Conservation (phyloP, 64 coral and sea anemone genomes). For the Montipora foliosa region DNA sequence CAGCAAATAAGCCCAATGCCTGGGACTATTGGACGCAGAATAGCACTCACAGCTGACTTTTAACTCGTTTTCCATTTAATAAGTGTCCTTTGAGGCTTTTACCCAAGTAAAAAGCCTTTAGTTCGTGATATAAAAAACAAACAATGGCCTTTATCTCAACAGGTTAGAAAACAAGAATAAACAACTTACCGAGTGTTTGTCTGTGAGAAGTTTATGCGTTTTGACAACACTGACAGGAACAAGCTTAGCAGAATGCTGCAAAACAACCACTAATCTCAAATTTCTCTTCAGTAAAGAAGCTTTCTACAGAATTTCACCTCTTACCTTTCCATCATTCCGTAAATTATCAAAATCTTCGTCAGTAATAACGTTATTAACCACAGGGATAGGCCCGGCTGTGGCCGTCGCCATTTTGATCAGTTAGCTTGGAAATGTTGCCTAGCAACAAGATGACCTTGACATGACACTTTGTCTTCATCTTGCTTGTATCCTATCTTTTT, state of each 20-base stretch:
- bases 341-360: conserved; percentile 68
- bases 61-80: no score
- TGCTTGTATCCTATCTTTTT: no score
- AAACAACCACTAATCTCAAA: neutral
- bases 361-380: conserved; percentile 77
- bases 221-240: conserved; percentile 67
- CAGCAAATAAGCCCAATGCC: no score
- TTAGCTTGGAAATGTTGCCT: neutral
- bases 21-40: no score
- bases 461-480: no score
- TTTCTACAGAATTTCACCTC: neutral
- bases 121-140: no score
- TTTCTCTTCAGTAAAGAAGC: neutral
- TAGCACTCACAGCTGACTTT: no score
- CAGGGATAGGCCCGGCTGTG: conserved; percentile 52
- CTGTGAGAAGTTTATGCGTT: conserved; percentile 71
- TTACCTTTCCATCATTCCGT: conserved; percentile 52
- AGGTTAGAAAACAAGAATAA: no score
- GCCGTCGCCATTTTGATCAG: conserved; percentile 63
- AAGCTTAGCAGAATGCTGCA: conserved; percentile 25
- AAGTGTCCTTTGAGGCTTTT: no score
- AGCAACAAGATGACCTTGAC: neutral
- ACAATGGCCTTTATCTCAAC: no score
- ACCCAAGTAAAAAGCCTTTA: no score
- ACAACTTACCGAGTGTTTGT: conserved; percentile 71